These are phyloP conservation scores for Spondyliosoma cantharus DNA, from an alignment of 2,797 vertebrate genomes.

Conservation along the genomic window DNA sequence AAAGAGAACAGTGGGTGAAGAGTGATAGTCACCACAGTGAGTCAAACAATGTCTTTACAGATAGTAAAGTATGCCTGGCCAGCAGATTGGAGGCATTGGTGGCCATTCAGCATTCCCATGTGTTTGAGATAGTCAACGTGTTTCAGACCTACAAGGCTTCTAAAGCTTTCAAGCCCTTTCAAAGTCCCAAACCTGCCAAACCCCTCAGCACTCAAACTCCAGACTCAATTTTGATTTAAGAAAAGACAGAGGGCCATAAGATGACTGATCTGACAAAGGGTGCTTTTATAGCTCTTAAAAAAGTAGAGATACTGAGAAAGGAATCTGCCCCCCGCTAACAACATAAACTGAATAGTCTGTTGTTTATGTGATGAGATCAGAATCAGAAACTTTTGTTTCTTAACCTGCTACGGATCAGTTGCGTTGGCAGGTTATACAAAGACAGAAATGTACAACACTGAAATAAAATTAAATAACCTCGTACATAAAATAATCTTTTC, in stretches of 20 bases:
- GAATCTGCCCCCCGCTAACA: slow-evolving; percentile 39
- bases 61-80: slow-evolving; percentile 16
- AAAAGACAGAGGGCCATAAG: slow-evolving; percentile 64
- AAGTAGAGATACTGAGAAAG: slow-evolving; percentile 53
- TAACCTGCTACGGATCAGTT: slow-evolving; percentile 6
- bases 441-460: slow-evolving; percentile 9
- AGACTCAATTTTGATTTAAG: slow-evolving; percentile 68
- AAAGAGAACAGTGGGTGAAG: slow-evolving; percentile 23
- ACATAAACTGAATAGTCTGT: slow-evolving; percentile 29
- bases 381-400: slow-evolving; percentile 38
- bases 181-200: slow-evolving; percentile 49
- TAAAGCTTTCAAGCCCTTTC: slow-evolving; percentile 44
- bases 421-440: not conserved
- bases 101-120: slow-evolving; percentile 37
- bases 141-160: slow-evolving; percentile 31
- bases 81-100: slow-evolving; percentile 35
- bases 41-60: slow-evolving; percentile 37
- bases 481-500: not conserved
- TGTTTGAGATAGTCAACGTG: slow-evolving; percentile 48
- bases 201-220: slow-evolving; percentile 57
- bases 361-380: slow-evolving; percentile 34
- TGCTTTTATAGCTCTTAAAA: slow-evolving; percentile 69
- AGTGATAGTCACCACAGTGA: slow-evolving; percentile 19
- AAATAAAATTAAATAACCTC: not conserved
- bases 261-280: slow-evolving; percentile 76